Percentiles rank a stretch among this genome's conserved stretches.
phyloP scores from a whole-genome alignment of 2,113 vertebrate species.

The Sylvietta virens region DNA sequence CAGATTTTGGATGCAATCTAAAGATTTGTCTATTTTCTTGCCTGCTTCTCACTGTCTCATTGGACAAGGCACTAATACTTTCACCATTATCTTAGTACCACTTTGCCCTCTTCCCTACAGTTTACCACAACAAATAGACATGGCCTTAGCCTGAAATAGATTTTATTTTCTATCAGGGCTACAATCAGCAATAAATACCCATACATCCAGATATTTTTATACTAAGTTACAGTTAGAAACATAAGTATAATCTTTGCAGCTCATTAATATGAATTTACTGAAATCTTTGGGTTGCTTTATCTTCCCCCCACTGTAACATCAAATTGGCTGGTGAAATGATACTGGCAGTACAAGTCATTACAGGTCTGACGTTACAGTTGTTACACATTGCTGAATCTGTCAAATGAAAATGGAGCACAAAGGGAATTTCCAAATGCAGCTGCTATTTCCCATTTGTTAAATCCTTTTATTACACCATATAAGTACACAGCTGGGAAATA shows the following conservation, averaged over 20 bases:
- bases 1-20: not conserved
- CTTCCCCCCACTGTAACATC: slow-evolving; percentile 27
- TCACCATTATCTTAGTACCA: not conserved
- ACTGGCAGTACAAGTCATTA: slow-evolving; percentile 59
- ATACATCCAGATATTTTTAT: not conserved
- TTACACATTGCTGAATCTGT: slow-evolving; percentile 74
- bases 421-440: slow-evolving; percentile 77
- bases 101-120: not conserved
- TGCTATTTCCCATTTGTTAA: slow-evolving; percentile 79
- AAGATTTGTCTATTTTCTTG: not conserved
- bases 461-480: slow-evolving; percentile 75
- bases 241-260: not conserved
- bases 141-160: not conserved
- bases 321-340: slow-evolving; percentile 50
- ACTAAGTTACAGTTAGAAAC: not conserved
- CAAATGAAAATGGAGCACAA: slow-evolving; percentile 71
- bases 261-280: not conserved
- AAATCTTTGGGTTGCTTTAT: slow-evolving; percentile 26
- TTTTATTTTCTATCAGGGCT: slow-evolving; percentile 15
- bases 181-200: not conserved
- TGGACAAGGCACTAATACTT: not conserved
- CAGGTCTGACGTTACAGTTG: slow-evolving; percentile 73
- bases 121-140: not conserved
- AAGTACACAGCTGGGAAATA: slow-evolving; percentile 80
- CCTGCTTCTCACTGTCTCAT: not conserved